phyloP scores from a whole-genome alignment of 2,888 invertebrate species.

The Aspidiotus destructor region DNA sequence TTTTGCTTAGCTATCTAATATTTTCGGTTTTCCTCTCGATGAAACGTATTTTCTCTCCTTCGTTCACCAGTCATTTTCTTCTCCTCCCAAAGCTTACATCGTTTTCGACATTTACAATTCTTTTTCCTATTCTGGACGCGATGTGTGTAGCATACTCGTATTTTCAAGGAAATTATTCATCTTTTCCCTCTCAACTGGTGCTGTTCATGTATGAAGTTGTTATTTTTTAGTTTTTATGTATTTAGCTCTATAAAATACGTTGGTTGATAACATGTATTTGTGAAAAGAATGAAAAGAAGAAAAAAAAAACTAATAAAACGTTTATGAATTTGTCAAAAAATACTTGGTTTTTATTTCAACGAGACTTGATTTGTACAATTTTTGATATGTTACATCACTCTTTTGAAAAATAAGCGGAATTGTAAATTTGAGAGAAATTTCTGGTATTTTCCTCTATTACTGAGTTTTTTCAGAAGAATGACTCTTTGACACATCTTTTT shows the following conservation, averaged over 20 bases:
- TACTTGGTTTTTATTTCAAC: too few species aligned
- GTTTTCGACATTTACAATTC: not conserved
- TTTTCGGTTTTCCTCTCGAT: not conserved
- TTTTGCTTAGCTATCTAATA: not conserved
- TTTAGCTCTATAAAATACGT: constrained; percentile 21
- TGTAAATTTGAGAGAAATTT: too few species aligned
- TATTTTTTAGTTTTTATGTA: constrained; percentile 25
- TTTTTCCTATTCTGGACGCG: constrained; percentile 2
- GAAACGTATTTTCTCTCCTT: not conserved
- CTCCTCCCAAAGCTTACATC: not conserved
- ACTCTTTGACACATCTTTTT: too few species aligned
- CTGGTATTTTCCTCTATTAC: too few species aligned
- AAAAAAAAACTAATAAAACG: constrained; percentile 8
- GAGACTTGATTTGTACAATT: too few species aligned
- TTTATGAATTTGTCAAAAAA: constrained; percentile 24
- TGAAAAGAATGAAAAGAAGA: not conserved
- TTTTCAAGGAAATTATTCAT: not conserved
- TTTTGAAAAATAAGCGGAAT: too few species aligned
- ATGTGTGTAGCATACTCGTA: too few species aligned
- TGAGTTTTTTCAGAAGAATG: too few species aligned
- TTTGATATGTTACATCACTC: too few species aligned
- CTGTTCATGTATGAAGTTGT: constrained; percentile 28
- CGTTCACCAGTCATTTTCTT: constrained; percentile 12
- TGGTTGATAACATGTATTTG: constrained; percentile 5
- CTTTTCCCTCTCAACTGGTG: constrained; percentile 25